Conservation (phyloP, 2,888 invertebrate species). For the Tinea pellionella region DNA sequence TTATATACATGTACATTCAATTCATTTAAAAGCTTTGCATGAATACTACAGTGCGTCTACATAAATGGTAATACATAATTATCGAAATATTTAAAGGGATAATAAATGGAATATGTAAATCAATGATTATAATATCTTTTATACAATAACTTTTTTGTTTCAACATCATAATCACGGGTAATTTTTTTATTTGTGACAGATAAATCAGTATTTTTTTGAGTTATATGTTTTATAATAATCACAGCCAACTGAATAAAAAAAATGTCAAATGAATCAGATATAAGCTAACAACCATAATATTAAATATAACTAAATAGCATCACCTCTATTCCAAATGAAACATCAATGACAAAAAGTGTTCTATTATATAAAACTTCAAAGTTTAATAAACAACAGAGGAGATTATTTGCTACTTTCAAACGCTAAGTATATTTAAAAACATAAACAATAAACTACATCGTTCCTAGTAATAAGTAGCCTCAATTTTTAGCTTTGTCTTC, state of each 20-base stretch:
- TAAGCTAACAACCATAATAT: neutral
- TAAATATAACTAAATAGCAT: neutral
- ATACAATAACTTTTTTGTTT: too few relatives aligned
- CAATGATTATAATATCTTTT: neutral
- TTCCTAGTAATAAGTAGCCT: neutral
- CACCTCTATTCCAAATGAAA: neutral
- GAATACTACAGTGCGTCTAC: conserved; percentile 38
- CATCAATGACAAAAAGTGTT: conserved; percentile 12
- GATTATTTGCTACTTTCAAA: neutral
- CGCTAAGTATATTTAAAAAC: neutral
- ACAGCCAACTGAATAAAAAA: conserved; percentile 7
- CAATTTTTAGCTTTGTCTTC: neutral
- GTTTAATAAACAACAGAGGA: neutral
- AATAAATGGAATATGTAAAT: neutral
- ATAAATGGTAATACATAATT: conserved; percentile 14
- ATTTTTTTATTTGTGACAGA: neutral
- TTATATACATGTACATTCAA: conserved; percentile 20
- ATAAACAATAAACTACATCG: neutral
- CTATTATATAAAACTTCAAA: neutral
- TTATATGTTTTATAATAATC: neutral
- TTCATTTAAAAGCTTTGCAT: conserved; percentile 50
- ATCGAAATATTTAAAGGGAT: neutral
- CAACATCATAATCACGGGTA: too few relatives aligned
- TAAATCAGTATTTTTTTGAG: neutral
- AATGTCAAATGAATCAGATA: neutral